Base-by-base conservation (phyloP, 2,888 invertebrate genomes). In the Pristionchus entomophagus region DNA sequence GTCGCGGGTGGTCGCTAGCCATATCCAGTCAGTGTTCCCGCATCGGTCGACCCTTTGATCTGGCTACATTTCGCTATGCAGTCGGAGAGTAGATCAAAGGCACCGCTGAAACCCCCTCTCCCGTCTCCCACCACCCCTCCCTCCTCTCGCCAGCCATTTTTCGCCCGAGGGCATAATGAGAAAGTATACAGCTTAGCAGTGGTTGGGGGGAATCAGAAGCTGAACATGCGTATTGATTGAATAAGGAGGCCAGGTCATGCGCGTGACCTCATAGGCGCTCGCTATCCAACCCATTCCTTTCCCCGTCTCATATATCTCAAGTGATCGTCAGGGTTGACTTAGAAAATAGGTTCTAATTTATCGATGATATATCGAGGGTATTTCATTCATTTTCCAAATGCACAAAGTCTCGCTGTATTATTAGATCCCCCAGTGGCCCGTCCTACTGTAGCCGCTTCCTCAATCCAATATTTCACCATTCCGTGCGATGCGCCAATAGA, bases 31-130 rank as follows among this genome's bases (percentile, higher is more conserved):
- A 17, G 32, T 65, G 17, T 35, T n/a, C 19, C 5, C 19, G 6
- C 38, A 38, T 69, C 69, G 69, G 69, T 22, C 10, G 32, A 29
- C 69, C 38, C 69, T 69, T 69, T 69, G 38, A 69, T 69, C 5
- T 69, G 0, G 22, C 38, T 69, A 69, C 69, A 19, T 69, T 69
- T 69, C 69, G 69, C 69, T 69, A 69, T 35, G 38, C 69, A 69
- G 62, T 62, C 62, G 62, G n/a, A 17, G 26, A 62, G 69, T 69
- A 69, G 69, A 69, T 69, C 69, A 69, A 69, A 69, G 69, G 69
- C 26, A 32, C 62, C 62, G 62, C 32, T 62, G 10, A 29, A 62
- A 19, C 69, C 38, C 14, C 41, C 17, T n/a, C 69, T 32, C 32
- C 22, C n/a, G n/a, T 38, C 69, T 69, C 69, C 38, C 17, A 19